phyloP scores from a whole-genome alignment of 2,888 invertebrate species.

The Apoderus coryli region DNA sequence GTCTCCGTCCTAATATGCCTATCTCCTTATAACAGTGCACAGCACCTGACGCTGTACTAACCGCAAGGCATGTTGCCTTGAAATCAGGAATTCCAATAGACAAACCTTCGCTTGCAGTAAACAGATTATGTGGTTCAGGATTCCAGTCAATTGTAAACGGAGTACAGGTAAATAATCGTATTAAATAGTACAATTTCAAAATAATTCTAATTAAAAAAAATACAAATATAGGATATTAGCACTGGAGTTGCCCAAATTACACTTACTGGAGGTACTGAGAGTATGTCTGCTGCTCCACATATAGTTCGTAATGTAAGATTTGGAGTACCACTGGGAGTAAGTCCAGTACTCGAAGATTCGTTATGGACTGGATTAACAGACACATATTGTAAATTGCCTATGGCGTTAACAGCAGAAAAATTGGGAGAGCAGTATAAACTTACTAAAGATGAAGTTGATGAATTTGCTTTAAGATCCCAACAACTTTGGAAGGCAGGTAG shows the following conservation, averaged over 20 bases:
- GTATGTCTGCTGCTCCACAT: slow-evolving; percentile 89
- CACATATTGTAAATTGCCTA: slow-evolving; percentile 76
- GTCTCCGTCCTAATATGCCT: too few relatives aligned
- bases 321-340: slow-evolving; percentile 70
- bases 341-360: slow-evolving; percentile 70
- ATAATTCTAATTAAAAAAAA: too few relatives aligned
- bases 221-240: slow-evolving; percentile 59
- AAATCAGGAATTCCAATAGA: slow-evolving; percentile 62
- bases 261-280: slow-evolving; percentile 86
- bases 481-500: slow-evolving; percentile 74
- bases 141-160: slow-evolving; percentile 90
- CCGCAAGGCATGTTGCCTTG: slow-evolving; percentile 79
- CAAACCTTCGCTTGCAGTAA: slow-evolving; percentile 73
- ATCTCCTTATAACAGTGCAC: too few relatives aligned
- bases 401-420: slow-evolving; percentile 94
- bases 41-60: slow-evolving; percentile 72
- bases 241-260: slow-evolving; percentile 74
- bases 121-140: slow-evolving; percentile 93
- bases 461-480: slow-evolving; percentile 75
- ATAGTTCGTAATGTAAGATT: slow-evolving; percentile 73
- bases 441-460: slow-evolving; percentile 69
- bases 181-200: too few relatives aligned
- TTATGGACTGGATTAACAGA: slow-evolving; percentile 85
- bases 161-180: slow-evolving; percentile 76
- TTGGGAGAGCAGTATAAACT: slow-evolving; percentile 74